Conservation (phyloP, 2,113 vertebrate genomes). For the Epinephelus moara region DNA sequence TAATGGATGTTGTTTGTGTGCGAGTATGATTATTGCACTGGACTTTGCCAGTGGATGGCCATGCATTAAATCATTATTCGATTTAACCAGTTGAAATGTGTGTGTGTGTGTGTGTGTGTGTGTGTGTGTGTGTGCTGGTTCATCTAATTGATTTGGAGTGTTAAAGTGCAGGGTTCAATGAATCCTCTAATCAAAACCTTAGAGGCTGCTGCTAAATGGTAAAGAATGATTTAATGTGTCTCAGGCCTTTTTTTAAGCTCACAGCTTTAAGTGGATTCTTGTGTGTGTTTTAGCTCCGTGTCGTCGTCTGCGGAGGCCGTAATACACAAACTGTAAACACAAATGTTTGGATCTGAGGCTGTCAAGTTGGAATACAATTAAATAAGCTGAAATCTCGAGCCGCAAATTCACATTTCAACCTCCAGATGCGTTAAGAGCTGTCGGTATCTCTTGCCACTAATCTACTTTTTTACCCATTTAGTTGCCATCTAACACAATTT, state of each 20-base stretch:
- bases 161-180: constrained; percentile 69
- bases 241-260: constrained; percentile 7
- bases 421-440: constrained; percentile 27
- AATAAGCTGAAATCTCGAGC: constrained; percentile 22
- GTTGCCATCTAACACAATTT: constrained; percentile 66
- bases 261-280: constrained; percentile 18
- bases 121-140: constrained; percentile 26
- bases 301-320: neutral
- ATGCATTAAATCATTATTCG: constrained; percentile 64
- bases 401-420: constrained; percentile 25
- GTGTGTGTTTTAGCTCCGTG: neutral
- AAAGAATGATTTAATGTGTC: constrained; percentile 60
- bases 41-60: constrained; percentile 40
- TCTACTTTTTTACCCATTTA: constrained; percentile 60
- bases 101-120: neutral
- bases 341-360: constrained; percentile 35
- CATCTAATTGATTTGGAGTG: constrained; percentile 74
- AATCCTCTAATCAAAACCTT: constrained; percentile 61
- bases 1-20: constrained; percentile 64
- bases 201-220: constrained; percentile 46
- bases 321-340: neutral
- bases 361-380: constrained; percentile 28
- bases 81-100: constrained; percentile 64
- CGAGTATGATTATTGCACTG: constrained; percentile 43
- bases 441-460: constrained; percentile 43